Base-by-base conservation (phyloP, 1,140 invertebrate species). In the Tetramorium alpestre region DNA sequence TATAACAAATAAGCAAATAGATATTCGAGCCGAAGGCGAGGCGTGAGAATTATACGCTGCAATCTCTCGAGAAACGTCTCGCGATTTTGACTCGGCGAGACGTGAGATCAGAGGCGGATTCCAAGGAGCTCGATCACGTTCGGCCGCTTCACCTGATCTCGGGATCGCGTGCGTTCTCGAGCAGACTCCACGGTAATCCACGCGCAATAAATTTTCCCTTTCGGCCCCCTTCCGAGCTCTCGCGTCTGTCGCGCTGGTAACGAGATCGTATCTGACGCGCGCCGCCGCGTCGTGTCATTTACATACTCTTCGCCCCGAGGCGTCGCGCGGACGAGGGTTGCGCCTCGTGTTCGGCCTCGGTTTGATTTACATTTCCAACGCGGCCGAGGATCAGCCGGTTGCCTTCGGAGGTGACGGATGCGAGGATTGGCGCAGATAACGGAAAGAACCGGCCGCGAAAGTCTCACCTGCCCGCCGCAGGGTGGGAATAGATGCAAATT, bases 221-320 rank as follows among this genome's bases (percentile, higher is more conserved):
- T 62, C 41, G 54, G 3, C 8, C 38, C 67, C 41, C 54, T 28
- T 44, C 51, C 69, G 22, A 54, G 13, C 13, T 13, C 60, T 6
- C 62, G 25, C 72, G 56, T 72, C 78, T 86, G 85, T 89, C 80
- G 77, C 78, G 84, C 62, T 87, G 86, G 88, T 93, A 93, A 93
- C 92, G 90, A 93, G 92, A 93, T 93, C 92, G 85, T 93, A 93
- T 93, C 91, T 89, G 90, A 91, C 87, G 80, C 80, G 51, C 33
- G 33, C 33, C 33, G 33, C 38, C 16, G 86, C 87, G 86, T 86
- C 92, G 92, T 93, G 93, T 92, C 94, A 94, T 94, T 94, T 94
- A 92, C 94, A 94, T 94, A 94, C 80, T 84, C 93, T 91, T 92
- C 91, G 90, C 91, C 92, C 87, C 62, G 76, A 89, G 92, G 93